Conservation (phyloP, 2,888 invertebrate species). For the Ennomos erosarius region DNA sequence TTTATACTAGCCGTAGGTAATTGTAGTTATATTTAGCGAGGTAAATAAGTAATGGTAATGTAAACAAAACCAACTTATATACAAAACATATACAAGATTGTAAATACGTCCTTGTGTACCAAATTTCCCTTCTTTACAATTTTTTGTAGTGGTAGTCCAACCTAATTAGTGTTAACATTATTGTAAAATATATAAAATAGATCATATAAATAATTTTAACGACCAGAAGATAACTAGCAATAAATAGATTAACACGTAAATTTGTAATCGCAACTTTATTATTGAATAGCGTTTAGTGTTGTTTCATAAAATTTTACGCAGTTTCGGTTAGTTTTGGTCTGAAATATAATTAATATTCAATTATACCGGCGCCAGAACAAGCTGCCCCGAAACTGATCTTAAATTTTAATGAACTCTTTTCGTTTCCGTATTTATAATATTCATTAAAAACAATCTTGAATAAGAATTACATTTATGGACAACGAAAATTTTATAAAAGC, state of each 20-base stretch:
- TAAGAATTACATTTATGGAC: background rate
- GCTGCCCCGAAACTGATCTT: conserved; percentile 17
- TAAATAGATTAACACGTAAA: conserved; percentile 6
- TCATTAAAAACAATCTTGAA: background rate
- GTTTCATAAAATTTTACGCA: conserved; percentile 3
- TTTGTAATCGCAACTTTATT: conserved; percentile 4
- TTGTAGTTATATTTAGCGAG: conserved; percentile 68
- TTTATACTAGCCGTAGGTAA: conserved; percentile 81
- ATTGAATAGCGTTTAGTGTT: conserved; percentile 1
- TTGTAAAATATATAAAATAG: conserved; percentile 21
- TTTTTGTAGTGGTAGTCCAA: conserved; percentile 73
- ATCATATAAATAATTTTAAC: conserved; percentile 17
- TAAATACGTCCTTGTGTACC: conserved; percentile 78
- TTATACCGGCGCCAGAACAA: conserved; percentile 15
- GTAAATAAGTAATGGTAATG: conserved; percentile 55
- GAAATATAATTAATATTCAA: background rate
- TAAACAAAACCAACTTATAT: conserved; percentile 74
- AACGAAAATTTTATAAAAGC: background rate
- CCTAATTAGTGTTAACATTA: conserved; percentile 22
- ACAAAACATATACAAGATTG: conserved; percentile 78
- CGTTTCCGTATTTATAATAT: background rate
- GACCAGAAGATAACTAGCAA: conserved; percentile 21
- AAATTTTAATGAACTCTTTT: conserved; percentile 13
- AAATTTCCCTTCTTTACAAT: conserved; percentile 84
- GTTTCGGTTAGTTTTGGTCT: conserved; percentile 18